A percentile compares a stretch with the other conserved stretches of the same genome.
These are phyloP conservation scores for Chrysemys picta DNA, from an alignment of 2,113 vertebrate species.

Conservation along the genomic window DNA sequence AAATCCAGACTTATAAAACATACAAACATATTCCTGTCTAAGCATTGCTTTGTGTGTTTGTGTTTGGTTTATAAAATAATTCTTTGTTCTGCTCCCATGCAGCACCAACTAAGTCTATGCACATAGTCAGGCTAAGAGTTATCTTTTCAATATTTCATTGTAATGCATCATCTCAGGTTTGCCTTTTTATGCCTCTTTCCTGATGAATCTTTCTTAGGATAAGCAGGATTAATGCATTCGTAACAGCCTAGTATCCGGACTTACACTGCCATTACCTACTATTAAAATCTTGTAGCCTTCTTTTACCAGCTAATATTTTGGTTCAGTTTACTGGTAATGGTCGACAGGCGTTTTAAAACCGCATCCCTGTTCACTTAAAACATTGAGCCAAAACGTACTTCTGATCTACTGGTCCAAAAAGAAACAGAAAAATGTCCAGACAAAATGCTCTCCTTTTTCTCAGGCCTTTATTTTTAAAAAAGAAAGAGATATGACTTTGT, in stretches of 20 bases:
- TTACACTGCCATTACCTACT: constrained; percentile 52
- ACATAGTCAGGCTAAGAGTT: constrained; percentile 38
- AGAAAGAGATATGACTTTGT: neutral
- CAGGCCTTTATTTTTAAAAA: neutral
- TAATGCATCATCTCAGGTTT: constrained; percentile 45
- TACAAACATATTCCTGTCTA: constrained; percentile 25
- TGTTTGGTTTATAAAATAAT: constrained; percentile 22
- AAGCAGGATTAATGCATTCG: constrained; percentile 50
- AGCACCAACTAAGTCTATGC: constrained; percentile 45
- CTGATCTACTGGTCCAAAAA: constrained; percentile 2
- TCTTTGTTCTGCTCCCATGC: constrained; percentile 23
- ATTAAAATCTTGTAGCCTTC: constrained; percentile 44
- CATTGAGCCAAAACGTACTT: neutral
- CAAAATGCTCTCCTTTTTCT: neutral
- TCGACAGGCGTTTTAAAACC: constrained; percentile 21
- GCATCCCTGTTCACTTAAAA: constrained; percentile 24
- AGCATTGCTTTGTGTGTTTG: neutral
- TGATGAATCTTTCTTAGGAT: constrained; percentile 37
- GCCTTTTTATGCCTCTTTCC: constrained; percentile 33
- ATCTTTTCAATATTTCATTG: constrained; percentile 54
- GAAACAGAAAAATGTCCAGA: neutral
- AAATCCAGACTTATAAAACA: constrained; percentile 72
- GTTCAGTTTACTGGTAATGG: constrained; percentile 19
- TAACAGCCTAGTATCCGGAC: constrained; percentile 4
- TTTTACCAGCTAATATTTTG: constrained; percentile 33